Percentiles rank a stretch among this genome's conserved stretches.
These are phyloP conservation scores for Mamestra configurata DNA, from an alignment of 1,140 invertebrate genomes.

Conservation along the genomic window DNA sequence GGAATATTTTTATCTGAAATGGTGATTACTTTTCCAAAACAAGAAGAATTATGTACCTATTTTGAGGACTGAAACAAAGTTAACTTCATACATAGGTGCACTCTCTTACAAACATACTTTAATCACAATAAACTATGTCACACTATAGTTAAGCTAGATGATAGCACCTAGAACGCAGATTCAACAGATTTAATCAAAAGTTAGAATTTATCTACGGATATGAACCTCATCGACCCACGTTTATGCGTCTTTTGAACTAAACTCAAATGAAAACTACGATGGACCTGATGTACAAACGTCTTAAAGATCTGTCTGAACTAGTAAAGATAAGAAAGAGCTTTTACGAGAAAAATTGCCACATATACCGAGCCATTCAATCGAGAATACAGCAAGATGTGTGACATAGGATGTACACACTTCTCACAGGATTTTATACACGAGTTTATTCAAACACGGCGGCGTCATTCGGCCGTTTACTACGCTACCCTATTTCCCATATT, in stretches of 20 bases:
- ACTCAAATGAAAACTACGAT: background rate
- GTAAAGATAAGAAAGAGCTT: background rate
- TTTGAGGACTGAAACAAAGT: background rate
- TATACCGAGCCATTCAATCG: constrained; percentile 17
- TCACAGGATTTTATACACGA: constrained; percentile 11
- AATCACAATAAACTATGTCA: background rate
- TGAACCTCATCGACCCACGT: background rate
- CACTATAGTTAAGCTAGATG: background rate
- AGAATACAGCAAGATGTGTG: background rate
- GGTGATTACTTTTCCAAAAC: background rate
- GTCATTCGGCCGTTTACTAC: constrained; percentile 43
- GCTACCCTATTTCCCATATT: constrained; percentile 48
- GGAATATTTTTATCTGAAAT: background rate
- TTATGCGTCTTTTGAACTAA: background rate
- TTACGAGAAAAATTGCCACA: background rate
- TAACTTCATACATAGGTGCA: background rate
- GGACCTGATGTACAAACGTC: background rate
- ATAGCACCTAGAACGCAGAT: background rate
- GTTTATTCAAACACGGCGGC: constrained; percentile 20
- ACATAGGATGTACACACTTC: background rate
- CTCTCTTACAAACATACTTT: background rate
- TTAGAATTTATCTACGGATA: constrained; percentile 5
- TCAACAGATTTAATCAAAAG: constrained; percentile 23
- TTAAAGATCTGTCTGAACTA: background rate
- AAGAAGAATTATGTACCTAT: background rate